Evolutionary conservation across 2,888 invertebrate genomes (phyloP).

Genomic region (Drosophila demipolita): DNA sequence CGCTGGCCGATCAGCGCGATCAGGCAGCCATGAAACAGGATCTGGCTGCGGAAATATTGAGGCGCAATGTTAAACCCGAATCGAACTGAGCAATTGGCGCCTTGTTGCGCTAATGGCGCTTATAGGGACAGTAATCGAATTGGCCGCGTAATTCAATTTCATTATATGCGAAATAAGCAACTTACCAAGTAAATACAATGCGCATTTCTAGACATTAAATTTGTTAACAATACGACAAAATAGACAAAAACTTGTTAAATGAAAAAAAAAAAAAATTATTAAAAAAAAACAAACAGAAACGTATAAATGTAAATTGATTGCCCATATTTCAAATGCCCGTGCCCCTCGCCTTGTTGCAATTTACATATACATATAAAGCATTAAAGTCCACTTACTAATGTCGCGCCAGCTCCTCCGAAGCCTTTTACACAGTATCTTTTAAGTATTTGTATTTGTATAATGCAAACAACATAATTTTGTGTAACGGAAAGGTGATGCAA

Average conservation of each 20-base stretch:
- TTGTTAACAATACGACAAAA: constrained; percentile 61
- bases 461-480: constrained; percentile 48
- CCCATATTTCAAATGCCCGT: constrained; percentile 29
- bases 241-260: constrained; percentile 52
- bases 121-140: constrained; percentile 42
- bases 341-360: constrained; percentile 60
- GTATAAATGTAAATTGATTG: constrained; percentile 62
- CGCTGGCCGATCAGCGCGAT: constrained; percentile 92
- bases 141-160: constrained; percentile 57
- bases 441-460: constrained; percentile 69
- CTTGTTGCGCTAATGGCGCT: constrained; percentile 21
- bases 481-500: constrained; percentile 34
- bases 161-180: constrained; percentile 44
- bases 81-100: constrained; percentile 79
- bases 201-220: constrained; percentile 79
- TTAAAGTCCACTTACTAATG: constrained; percentile 40
- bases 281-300: constrained; percentile 39
- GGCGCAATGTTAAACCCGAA: constrained; percentile 90
- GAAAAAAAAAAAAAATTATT: constrained; percentile 50
- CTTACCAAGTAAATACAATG: constrained; percentile 31
- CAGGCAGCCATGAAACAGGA: constrained; percentile 94
- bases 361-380: constrained; percentile 14
- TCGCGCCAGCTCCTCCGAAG: constrained; percentile 59
- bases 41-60: constrained; percentile 92
- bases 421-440: constrained; percentile 70